Conservation (phyloP, 2,888 invertebrate genomes). For the Polia nebulosa region DNA sequence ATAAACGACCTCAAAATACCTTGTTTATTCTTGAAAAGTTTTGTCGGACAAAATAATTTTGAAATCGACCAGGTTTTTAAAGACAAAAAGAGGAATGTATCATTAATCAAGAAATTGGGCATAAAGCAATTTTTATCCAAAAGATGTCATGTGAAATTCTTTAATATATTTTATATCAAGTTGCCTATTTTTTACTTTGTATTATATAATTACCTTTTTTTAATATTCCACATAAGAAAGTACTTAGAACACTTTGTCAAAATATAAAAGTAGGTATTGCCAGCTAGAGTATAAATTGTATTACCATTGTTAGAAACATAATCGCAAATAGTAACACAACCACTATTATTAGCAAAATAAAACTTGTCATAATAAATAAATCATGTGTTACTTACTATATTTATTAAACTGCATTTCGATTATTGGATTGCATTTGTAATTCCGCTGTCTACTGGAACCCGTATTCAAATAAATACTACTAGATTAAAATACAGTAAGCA, state of each 20-base stretch:
- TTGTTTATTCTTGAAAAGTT: background rate
- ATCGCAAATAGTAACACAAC: background rate
- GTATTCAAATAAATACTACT: conserved; percentile 24
- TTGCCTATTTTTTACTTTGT: conserved; percentile 31
- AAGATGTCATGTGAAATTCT: conserved; percentile 5
- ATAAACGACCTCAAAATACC: background rate
- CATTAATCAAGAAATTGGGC: background rate
- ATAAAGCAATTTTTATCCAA: background rate
- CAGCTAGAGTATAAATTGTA: background rate
- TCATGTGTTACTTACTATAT: background rate
- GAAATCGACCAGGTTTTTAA: background rate
- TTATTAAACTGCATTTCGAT: conserved; percentile 13
- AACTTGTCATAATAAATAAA: background rate
- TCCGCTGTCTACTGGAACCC: conserved; percentile 9
- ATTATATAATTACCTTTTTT: background rate
- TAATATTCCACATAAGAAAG: background rate
- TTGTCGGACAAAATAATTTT: background rate
- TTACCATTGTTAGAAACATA: conserved; percentile 15
- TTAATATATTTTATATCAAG: conserved; percentile 17
- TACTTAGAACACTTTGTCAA: background rate
- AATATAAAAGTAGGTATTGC: conserved; percentile 9
- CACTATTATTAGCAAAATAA: background rate
- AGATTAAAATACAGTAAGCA: background rate
- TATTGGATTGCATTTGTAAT: conserved; percentile 4
- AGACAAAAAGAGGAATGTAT: background rate